Base-by-base conservation (phyloP, 2,888 invertebrate species). In the Rambutsinella grinnellia region DNA sequence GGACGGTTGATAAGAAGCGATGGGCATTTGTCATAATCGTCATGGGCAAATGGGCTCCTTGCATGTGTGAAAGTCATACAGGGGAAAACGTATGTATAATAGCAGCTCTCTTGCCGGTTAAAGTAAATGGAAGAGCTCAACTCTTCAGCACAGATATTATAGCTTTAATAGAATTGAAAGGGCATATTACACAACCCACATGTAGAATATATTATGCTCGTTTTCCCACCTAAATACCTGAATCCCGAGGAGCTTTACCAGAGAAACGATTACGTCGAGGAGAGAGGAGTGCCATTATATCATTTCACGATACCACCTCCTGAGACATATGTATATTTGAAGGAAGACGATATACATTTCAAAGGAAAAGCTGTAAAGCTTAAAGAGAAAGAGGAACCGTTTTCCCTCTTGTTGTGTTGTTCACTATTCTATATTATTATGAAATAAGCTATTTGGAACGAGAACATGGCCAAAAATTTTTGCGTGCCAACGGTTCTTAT, bases 11-110 rank as follows among this genome's bases (percentile, higher is more conserved):
- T 81, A 81, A 81, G 77, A 81, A 75, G 79, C 78, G 76, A 77
- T 79, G 76, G 79, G 76, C 74, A 79, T 81, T 79, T 81, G 81
- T 79, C 79, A 81, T 79, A 79, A 79, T 79, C 79, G 77, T 81
- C 79, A 81, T 72, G 78, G 75, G 70, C 75, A 81, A 81, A 81
- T 81, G 81, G 79, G 79, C 61, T 66, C 62, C 47, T 81, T 78
- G 81, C 81, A 79, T 81, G 81, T 72, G 67, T 72, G 68, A 74
- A 79, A 79, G 79, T 80, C 80, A 81, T 81, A 79, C 71, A 75
- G 70, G 24, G n/a, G 62, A 54, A 57, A 62, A 62, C 47, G 62
- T 28, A 62, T 56, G 44, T 54, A 53, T 54, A 56, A 57, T 49
- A n/a, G 63, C 62, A 63, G 63, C n/a, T n/a, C n/a, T n/a, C n/a